Base-by-base conservation (phyloP, 2,113 vertebrate genomes). In the Cottus gobio region DNA sequence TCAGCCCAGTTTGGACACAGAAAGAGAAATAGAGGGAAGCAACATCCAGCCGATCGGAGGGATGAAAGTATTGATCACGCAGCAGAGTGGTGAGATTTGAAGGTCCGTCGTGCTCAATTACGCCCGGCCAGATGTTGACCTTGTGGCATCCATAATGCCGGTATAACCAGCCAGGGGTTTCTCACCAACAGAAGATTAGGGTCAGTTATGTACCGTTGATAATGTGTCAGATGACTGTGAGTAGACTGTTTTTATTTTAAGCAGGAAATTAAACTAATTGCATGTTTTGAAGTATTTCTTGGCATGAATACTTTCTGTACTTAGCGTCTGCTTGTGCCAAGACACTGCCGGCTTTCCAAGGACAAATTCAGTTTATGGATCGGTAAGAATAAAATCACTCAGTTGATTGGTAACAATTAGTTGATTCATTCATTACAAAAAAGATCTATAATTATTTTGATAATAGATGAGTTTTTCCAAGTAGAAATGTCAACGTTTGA, bases 131-230 rank as follows among this genome's bases (percentile, higher is more conserved):
- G 78, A 86, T 85, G 83, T 42, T 85, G 89, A 92, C 85, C 79
- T 79, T 52, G 56, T 85, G 71, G 52, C 82, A 61, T 85, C 87
- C 72, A 50, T 90, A 80, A 85, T 44, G 77, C 78, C 42, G 62
- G 75, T 75, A 73, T 28, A 84, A 46, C n/a, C 75, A 39, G 78
- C 75, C 52, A 12, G 58, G 31, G 44, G 31, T 77, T 77, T 84
- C 83, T 71, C 75, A 77, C 80, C 72, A 83, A 71, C 75, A 82
- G 3, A 65, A 84, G 86, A 92, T 93, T 89, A 85, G 85, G 89
- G 89, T 90, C 90, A 90, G 66, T 80, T 78, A 69, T 75, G 77
- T 37, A 42, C 62, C 6, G 30, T 36, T 31, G 24, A 50, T 39
- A 26, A 50, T 22, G 70, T 48, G 36, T n/a, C 18, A 11, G 57